Conservation (phyloP, 2,797 vertebrate species). For the Acanthurus tractus region DNA sequence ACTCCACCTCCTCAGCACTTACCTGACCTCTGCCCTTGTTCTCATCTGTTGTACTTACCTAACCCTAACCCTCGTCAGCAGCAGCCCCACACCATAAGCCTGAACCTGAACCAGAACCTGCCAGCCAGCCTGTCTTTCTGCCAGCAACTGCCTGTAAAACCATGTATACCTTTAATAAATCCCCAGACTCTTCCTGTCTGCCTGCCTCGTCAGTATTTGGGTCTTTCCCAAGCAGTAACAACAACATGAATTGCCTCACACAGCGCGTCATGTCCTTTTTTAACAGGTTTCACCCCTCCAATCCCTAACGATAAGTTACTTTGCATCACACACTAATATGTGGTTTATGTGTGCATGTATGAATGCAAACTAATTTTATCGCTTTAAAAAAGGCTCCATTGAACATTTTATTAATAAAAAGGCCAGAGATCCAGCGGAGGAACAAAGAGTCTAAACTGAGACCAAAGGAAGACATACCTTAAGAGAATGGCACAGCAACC, state of each 20-base stretch:
- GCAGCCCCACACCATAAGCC: too few species aligned
- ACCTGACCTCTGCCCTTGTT: too few species aligned
- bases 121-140: too few species aligned
- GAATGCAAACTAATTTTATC: background rate
- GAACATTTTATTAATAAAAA: conserved; percentile 9
- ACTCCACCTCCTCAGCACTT: too few species aligned
- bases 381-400: background rate
- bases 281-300: background rate
- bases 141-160: too few species aligned
- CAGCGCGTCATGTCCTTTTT: conserved; percentile 11
- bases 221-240: too few species aligned
- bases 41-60: too few species aligned
- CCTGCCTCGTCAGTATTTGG: too few species aligned
- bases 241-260: conserved; percentile 3
- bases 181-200: too few species aligned
- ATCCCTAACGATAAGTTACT: background rate
- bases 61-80: too few species aligned
- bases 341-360: background rate
- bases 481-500: conserved; percentile 37
- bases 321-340: background rate
- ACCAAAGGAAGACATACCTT: conserved; percentile 40
- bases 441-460: conserved; percentile 16
- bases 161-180: too few species aligned
- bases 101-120: background rate
- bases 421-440: background rate